Evolutionary conservation across 1,140 invertebrate genomes (phyloP).

Genomic region (Lucilia cuprina): DNA sequence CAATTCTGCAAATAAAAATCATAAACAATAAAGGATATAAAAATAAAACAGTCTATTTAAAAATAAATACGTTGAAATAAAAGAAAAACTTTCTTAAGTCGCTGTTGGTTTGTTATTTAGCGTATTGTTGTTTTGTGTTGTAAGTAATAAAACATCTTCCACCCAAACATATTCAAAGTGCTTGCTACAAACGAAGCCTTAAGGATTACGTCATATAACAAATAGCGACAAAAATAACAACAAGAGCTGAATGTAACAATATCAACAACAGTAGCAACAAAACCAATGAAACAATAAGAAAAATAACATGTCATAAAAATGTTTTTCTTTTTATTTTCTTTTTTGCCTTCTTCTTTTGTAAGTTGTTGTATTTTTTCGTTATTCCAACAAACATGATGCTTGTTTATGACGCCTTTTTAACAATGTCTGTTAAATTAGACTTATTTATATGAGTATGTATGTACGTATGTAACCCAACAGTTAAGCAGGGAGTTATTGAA

Average conservation of each 20-base stretch:
- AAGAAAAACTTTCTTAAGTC: constrained; percentile 5
- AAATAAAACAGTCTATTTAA: constrained; percentile 8
- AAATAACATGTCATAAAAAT: constrained; percentile 30
- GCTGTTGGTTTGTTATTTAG: neutral
- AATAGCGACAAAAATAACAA: neutral
- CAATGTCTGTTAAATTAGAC: neutral
- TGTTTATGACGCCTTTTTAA: constrained; percentile 32
- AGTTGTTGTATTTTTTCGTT: neutral
- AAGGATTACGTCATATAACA: constrained; percentile 25
- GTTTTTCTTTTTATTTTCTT: constrained; percentile 3
- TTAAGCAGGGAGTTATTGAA: neutral
- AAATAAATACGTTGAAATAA: neutral
- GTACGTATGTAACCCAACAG: neutral
- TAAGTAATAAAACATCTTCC: neutral
- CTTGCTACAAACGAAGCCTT: neutral
- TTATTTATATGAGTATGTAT: neutral
- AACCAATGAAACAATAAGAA: neutral
- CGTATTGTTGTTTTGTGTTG: neutral
- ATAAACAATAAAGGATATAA: neutral
- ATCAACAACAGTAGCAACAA: neutral
- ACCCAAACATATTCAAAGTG: neutral
- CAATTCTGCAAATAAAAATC: too few species aligned
- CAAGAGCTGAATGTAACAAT: neutral
- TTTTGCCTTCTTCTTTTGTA: too few species aligned
- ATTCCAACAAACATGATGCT: constrained; percentile 16